These are phyloP conservation scores for Melanotaenia trifasciata DNA, from an alignment of 2,797 vertebrate genomes.

Conservation along the genomic window DNA sequence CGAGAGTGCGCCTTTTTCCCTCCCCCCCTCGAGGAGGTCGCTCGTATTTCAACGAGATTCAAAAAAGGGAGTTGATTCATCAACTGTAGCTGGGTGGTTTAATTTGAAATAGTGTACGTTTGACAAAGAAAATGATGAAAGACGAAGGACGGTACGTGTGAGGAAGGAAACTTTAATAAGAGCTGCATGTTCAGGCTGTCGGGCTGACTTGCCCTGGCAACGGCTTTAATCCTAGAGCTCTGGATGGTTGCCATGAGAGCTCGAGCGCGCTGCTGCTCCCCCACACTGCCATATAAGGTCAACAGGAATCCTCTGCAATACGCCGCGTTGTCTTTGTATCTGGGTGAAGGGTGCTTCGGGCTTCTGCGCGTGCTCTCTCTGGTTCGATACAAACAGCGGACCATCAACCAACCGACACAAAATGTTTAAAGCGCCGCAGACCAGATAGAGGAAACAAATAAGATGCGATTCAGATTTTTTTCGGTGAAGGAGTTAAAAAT, in stretches of 20 bases:
- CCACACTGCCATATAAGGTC: slow-evolving; percentile 83
- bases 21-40: slow-evolving; percentile 20
- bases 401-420: neutral
- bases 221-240: slow-evolving; percentile 73
- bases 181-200: slow-evolving; percentile 24
- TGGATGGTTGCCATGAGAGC: slow-evolving; percentile 75
- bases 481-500: slow-evolving; percentile 22
- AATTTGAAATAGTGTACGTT: slow-evolving; percentile 21
- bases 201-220: slow-evolving; percentile 58
- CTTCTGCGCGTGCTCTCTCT: slow-evolving; percentile 31
- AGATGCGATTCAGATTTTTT: slow-evolving; percentile 24
- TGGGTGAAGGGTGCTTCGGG: slow-evolving; percentile 56
- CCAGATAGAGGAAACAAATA: slow-evolving; percentile 41
- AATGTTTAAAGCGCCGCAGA: slow-evolving; percentile 42
- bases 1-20: slow-evolving; percentile 15
- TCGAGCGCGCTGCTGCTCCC: slow-evolving; percentile 47
- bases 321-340: slow-evolving; percentile 50
- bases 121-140: slow-evolving; percentile 7
- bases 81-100: slow-evolving; percentile 27
- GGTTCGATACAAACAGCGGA: slow-evolving; percentile 11
- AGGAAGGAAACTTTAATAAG: slow-evolving; percentile 40
- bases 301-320: slow-evolving; percentile 63
- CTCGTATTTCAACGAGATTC: slow-evolving; percentile 28
- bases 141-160: neutral
- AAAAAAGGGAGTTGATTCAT: slow-evolving; percentile 18